Evolutionary conservation across 2,888 invertebrate species (phyloP).

Genomic region (Erebia aethiops): DNA sequence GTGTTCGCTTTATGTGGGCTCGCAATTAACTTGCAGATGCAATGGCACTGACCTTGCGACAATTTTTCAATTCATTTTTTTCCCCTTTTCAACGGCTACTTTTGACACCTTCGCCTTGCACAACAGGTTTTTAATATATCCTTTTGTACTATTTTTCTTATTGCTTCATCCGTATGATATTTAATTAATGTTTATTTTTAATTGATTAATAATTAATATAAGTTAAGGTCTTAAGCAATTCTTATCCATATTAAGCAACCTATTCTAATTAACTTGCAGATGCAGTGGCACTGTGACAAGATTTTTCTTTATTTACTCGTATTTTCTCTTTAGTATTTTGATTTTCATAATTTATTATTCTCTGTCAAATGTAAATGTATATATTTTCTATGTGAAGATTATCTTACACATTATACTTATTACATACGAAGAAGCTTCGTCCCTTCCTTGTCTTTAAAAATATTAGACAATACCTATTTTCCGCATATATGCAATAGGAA

Average conservation of each 20-base stretch:
- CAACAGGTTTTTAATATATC: not conserved
- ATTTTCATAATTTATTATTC: too few species aligned
- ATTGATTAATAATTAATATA: too few species aligned
- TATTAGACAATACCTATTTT: not conserved
- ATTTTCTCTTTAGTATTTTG: too few species aligned
- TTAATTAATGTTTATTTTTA: too few species aligned
- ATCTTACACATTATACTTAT: too few species aligned
- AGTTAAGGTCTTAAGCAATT: too few species aligned
- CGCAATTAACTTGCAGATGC: slow-evolving; percentile 53
- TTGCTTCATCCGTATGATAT: too few species aligned
- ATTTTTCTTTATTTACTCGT: too few species aligned
- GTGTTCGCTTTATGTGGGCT: slow-evolving; percentile 43
- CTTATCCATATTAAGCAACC: too few species aligned
- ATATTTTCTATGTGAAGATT: not conserved
- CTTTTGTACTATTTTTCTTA: not conserved
- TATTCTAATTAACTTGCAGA: too few species aligned
- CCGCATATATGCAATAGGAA: not conserved
- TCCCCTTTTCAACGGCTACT: slow-evolving; percentile 10
- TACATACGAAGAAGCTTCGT: too few species aligned
- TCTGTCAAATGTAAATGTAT: not conserved
- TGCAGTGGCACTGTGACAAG: too few species aligned
- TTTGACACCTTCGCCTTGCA: slow-evolving; percentile 11
- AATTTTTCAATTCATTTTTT: slow-evolving; percentile 33
- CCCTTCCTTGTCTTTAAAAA: not conserved
- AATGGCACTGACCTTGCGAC: slow-evolving; percentile 51